Evolutionary conservation across 1,140 invertebrate species (phyloP).

Genomic region (Chymomyza costata): DNA sequence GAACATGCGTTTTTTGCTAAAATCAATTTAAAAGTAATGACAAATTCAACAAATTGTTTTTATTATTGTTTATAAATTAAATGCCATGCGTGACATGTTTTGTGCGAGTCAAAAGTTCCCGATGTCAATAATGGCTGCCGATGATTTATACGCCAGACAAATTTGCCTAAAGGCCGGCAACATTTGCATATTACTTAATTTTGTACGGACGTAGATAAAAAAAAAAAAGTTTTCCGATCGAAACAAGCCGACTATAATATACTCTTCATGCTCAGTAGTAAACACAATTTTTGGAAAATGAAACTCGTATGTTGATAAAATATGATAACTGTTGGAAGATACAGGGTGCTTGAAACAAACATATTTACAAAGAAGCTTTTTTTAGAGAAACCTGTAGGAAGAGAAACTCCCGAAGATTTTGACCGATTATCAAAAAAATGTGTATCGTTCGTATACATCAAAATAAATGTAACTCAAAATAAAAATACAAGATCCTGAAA

Average conservation of each 20-base stretch:
- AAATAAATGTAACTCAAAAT: too few species aligned
- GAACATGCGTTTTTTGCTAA: conserved; percentile 26
- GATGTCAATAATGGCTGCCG: conserved; percentile 20
- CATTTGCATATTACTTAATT: conserved; percentile 68
- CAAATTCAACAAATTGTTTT: conserved; percentile 23
- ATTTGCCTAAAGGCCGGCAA: conserved; percentile 37
- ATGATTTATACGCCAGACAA: conserved; percentile 62
- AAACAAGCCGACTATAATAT: too few species aligned
- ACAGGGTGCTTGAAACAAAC: background rate
- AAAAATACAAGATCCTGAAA: too few species aligned
- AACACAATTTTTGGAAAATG: too few species aligned
- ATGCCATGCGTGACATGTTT: conserved; percentile 54
- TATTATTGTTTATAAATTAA: conserved; percentile 31
- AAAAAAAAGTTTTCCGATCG: too few species aligned
- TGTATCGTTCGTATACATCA: too few species aligned
- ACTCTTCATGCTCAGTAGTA: too few species aligned
- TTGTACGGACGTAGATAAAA: conserved; percentile 28
- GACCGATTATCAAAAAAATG: too few species aligned
- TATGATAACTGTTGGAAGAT: too few species aligned
- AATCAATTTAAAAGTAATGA: conserved; percentile 7
- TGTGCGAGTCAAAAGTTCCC: conserved; percentile 23
- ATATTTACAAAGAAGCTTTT: background rate
- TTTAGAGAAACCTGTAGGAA: background rate
- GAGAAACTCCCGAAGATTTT: too few species aligned
- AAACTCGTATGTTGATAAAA: too few species aligned